phyloP scores from a whole-genome alignment of 2,113 vertebrate species.

The Vicugna pacos region DNA sequence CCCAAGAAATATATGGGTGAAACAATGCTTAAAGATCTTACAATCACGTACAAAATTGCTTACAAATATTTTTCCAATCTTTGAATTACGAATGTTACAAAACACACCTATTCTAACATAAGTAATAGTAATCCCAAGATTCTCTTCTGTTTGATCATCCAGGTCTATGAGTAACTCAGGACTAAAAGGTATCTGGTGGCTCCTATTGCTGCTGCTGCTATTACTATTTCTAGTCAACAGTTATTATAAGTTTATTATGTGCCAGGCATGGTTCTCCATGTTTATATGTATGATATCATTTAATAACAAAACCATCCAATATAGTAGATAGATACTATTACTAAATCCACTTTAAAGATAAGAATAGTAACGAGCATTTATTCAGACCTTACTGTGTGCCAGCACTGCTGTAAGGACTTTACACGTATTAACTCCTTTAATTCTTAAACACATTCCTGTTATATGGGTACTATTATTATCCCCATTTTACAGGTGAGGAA shows the following conservation, averaged over 20 bases:
- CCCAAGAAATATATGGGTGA: not conserved
- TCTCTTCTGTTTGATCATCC: not conserved
- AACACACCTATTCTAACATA: not conserved
- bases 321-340: not conserved
- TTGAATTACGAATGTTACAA: not conserved
- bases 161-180: not conserved
- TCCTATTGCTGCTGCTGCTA: not conserved
- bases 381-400: not conserved
- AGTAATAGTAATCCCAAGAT: not conserved
- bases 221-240: not conserved
- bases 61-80: not conserved
- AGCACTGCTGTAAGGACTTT: not conserved
- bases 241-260: not conserved
- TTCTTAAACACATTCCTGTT: not conserved
- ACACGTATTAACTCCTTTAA: not conserved
- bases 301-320: not conserved
- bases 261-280: not conserved
- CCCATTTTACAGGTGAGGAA: slow-evolving; percentile 1
- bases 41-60: not conserved
- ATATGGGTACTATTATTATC: not conserved
- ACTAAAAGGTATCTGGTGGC: not conserved
- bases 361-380: not conserved
- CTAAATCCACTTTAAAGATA: not conserved
- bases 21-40: not conserved
- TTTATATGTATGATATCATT: not conserved